Evolutionary conservation across 2,797 vertebrate genomes (phyloP).

Genomic region (Microctenopoma stevenorrisi): DNA sequence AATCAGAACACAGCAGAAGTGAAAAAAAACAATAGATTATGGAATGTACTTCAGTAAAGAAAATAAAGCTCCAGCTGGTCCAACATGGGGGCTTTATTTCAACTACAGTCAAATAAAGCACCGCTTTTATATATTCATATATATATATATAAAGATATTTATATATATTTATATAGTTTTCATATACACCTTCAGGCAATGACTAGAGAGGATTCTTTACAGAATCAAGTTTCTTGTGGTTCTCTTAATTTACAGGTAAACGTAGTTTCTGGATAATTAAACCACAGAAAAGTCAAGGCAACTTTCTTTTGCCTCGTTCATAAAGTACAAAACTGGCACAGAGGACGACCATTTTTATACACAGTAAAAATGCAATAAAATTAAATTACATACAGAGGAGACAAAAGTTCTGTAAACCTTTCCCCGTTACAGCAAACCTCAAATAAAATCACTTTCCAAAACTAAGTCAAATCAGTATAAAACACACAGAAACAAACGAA

Average conservation of each 20-base stretch:
- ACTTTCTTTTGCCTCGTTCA: conserved; percentile 89
- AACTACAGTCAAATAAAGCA: conserved; percentile 99
- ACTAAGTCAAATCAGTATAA: conserved; percentile 90
- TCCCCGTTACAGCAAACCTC: conserved; percentile 94
- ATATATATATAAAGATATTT: conserved; percentile 79
- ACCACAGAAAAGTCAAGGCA: conserved; percentile 93
- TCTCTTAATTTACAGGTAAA: conserved; percentile 98
- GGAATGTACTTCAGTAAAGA: conserved; percentile 89
- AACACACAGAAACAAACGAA: conserved; percentile 79
- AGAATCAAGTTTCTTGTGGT: conserved; percentile 99
- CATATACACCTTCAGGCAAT: conserved; percentile 99
- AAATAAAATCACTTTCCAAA: conserved; percentile 92
- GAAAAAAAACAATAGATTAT: conserved; percentile 80
- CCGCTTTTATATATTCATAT: conserved; percentile 80
- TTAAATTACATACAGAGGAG: conserved; percentile 94
- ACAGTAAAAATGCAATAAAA: conserved; percentile 99
- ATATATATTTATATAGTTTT: conserved; percentile 79
- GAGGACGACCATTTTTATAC: conserved; percentile 95
- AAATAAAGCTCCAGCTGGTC: conserved; percentile 99
- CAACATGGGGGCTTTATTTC: conserved; percentile 98
- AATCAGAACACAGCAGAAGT: conserved; percentile 76
- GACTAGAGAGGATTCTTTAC: conserved; percentile 98
- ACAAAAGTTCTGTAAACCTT: conserved; percentile 88
- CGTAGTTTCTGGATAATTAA: conserved; percentile 94
- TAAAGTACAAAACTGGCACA: conserved; percentile 99